Conservation (phyloP, 2,888 invertebrate genomes). For the Disparrhopalites patrizii region DNA sequence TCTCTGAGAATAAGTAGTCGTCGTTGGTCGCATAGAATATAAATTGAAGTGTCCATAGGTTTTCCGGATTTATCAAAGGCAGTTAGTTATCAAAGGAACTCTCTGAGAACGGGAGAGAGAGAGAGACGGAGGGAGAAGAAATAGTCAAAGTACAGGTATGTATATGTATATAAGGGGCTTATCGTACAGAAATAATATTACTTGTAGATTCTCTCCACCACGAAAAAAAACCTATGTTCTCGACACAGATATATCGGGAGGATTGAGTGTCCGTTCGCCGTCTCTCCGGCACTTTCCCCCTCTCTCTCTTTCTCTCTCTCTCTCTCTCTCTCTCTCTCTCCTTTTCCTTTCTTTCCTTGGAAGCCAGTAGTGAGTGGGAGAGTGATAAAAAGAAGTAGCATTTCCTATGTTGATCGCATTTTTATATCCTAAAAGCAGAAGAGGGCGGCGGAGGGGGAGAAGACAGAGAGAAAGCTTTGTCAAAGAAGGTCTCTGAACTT, state of each 20-base stretch:
- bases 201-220: no score
- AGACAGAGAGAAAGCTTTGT: constrained; percentile 17
- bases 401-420: neutral
- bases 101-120: neutral
- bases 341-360: neutral
- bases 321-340: neutral
- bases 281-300: neutral
- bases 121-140: no score
- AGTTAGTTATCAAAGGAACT: constrained; percentile 8
- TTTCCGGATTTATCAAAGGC: neutral
- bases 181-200: no score
- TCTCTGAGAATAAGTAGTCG: no score
- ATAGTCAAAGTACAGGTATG: neutral
- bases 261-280: no score
- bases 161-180: no score
- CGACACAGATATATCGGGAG: no score
- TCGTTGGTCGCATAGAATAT: neutral
- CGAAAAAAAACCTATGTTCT: no score
- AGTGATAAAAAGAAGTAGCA: neutral
- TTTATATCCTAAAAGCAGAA: neutral
- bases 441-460: neutral
- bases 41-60: neutral
- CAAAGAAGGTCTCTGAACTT: constrained; percentile 1
- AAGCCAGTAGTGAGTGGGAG: no score
- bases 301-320: neutral